phyloP scores from a whole-genome alignment of 1,140 invertebrate species.

The Trachymyrmex cornetzi region DNA sequence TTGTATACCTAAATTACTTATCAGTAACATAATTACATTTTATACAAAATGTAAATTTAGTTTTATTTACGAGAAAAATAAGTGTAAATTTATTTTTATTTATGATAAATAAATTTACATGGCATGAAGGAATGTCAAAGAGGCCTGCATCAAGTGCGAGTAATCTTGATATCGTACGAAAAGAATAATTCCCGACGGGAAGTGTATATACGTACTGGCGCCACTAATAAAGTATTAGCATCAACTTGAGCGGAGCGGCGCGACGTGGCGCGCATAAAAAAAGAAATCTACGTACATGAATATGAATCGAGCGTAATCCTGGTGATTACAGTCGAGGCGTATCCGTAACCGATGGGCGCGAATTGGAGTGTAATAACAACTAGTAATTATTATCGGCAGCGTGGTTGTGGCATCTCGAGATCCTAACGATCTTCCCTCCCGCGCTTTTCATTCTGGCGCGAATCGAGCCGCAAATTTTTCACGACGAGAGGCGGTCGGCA shows the following conservation, averaged over 20 bases:
- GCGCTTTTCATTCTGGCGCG: conserved; percentile 28
- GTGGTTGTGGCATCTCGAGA: conserved; percentile 22
- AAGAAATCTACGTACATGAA: conserved; percentile 65
- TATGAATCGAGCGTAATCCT: conserved; percentile 67
- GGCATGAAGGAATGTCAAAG: conserved; percentile 1
- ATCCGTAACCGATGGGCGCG: conserved; percentile 71
- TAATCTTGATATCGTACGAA: conserved; percentile 25
- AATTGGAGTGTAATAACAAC: conserved; percentile 77
- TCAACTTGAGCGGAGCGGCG: conserved; percentile 16
- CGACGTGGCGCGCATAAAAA: conserved; percentile 44
- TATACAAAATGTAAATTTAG: too few species aligned
- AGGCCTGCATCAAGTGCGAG: neutral
- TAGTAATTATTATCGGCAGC: conserved; percentile 73
- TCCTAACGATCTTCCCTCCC: conserved; percentile 49
- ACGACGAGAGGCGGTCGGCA: neutral
- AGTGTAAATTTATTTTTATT: too few species aligned
- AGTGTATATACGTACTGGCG: conserved; percentile 44
- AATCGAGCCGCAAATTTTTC: neutral
- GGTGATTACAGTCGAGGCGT: conserved; percentile 72
- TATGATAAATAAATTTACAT: conserved; percentile 24
- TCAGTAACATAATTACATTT: neutral
- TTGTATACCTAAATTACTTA: neutral
- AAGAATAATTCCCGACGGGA: conserved; percentile 65
- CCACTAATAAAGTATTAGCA: conserved; percentile 69
- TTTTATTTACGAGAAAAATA: too few species aligned